phyloP scores from a whole-genome alignment of 2,888 invertebrate genomes.

The Morpho deidamia region DNA sequence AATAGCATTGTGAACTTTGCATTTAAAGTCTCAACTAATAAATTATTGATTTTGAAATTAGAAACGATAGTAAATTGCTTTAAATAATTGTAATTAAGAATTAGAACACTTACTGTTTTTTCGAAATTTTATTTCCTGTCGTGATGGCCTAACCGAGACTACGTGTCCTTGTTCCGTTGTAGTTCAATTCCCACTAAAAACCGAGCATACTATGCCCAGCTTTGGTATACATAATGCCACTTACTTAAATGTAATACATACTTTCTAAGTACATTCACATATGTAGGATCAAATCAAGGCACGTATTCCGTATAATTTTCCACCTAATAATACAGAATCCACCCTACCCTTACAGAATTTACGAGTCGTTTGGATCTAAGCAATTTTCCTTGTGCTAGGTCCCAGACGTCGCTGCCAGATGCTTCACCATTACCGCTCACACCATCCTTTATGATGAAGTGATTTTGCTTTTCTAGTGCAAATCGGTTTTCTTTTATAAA shows the following conservation, averaged over 20 bases:
- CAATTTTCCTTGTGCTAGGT: conserved; percentile 14
- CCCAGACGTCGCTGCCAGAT: conserved; percentile 15
- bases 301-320: background rate
- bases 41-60: no score
- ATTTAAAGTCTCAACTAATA: background rate
- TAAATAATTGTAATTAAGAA: no score
- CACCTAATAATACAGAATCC: conserved; percentile 1
- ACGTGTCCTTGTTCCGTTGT: no score
- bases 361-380: conserved; percentile 4
- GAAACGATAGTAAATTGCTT: no score
- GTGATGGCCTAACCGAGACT: no score
- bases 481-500: background rate
- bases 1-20: background rate
- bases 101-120: no score
- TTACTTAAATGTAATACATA: no score
- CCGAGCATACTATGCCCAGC: no score
- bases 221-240: no score
- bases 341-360: conserved; percentile 1
- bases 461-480: conserved; percentile 9
- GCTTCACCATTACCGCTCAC: conserved; percentile 11
- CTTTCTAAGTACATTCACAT: no score
- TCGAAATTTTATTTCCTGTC: no score
- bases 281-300: background rate
- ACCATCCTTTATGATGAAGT: conserved; percentile 4
- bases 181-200: no score